A percentile compares a stretch with the other conserved stretches of the same genome.
Conservation (phyloP, 1,140 invertebrate genomes). For the Rhyacophila brunnea region DNA sequence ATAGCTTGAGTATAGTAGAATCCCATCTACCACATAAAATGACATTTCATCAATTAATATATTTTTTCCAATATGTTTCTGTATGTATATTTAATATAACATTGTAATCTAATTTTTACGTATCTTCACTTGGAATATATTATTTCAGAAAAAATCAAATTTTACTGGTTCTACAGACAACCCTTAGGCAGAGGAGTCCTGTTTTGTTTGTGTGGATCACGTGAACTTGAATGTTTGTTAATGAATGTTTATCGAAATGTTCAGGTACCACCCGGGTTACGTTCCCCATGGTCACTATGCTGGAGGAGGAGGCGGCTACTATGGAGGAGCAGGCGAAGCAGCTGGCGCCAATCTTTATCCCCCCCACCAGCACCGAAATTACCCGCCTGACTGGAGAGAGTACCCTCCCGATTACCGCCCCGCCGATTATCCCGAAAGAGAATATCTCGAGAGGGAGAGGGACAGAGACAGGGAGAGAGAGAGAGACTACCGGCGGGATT, state of each 20-base stretch:
- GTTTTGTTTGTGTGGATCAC: no score
- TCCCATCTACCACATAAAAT: no score
- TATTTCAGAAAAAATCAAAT: no score
- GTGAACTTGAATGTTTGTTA: no score
- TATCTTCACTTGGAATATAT: no score
- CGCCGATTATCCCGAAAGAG: constrained; percentile 9
- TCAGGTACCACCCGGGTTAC: constrained; percentile 6
- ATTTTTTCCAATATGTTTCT: no score
- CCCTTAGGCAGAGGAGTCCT: no score
- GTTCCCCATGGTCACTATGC: constrained; percentile 8
- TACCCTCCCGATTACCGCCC: constrained; percentile 28
- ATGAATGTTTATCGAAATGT: neutral
- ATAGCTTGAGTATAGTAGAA: no score
- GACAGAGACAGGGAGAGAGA: constrained; percentile 14
- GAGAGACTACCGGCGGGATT: constrained; percentile 26
- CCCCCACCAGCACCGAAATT: constrained; percentile 18
- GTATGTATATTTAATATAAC: no score
- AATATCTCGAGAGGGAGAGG: neutral
- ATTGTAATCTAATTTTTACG: no score
- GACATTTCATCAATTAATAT: no score
- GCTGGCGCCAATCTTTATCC: neutral
- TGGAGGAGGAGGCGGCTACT: constrained; percentile 10
- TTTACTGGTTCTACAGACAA: no score
- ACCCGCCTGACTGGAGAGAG: constrained; percentile 32
- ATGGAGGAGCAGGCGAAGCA: constrained; percentile 5